These are phyloP conservation scores for Exephanes ischioxanthus DNA, from an alignment of 2,888 invertebrate genomes.

Conservation along the genomic window DNA sequence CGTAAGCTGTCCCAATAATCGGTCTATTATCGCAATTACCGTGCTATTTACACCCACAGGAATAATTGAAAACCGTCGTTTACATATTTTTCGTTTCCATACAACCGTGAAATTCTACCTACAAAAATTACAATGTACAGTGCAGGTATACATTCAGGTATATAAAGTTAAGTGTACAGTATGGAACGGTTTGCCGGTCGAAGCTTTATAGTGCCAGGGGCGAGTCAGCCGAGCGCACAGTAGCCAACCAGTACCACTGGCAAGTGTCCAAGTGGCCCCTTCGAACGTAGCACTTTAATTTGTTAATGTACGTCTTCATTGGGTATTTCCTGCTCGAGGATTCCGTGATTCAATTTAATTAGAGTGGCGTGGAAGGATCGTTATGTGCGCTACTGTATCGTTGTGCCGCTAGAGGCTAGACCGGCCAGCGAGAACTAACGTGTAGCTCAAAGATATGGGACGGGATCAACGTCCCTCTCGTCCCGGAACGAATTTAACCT, in stretches of 20 bases:
- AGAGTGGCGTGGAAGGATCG: slow-evolving; percentile 77
- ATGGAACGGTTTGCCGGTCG: slow-evolving; percentile 13
- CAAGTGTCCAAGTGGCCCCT: slow-evolving; percentile 77
- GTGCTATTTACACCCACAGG: neutral
- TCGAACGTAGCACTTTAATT: slow-evolving; percentile 80
- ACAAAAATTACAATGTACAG: neutral
- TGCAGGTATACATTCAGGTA: slow-evolving; percentile 7
- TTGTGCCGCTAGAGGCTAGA: neutral
- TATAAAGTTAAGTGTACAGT: neutral
- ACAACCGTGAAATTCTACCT: neutral
- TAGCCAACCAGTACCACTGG: slow-evolving; percentile 69
- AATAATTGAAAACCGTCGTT: neutral
- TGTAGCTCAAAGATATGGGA: neutral
- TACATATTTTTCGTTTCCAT: neutral
- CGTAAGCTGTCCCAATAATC: too few species aligned
- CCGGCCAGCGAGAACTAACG: slow-evolving; percentile 8
- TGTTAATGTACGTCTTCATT: slow-evolving; percentile 82
- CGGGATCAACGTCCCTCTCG: slow-evolving; percentile 20
- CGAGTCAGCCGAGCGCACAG: neutral
- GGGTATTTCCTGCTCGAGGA: slow-evolving; percentile 80
- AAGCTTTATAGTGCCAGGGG: slow-evolving; percentile 43
- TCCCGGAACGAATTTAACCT: neutral
- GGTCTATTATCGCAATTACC: too few species aligned
- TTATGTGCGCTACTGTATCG: slow-evolving; percentile 52
- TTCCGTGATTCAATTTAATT: slow-evolving; percentile 82